Evolutionary conservation across 2,888 invertebrate genomes (phyloP).

Genomic region (Brachyopa scutellaris): DNA sequence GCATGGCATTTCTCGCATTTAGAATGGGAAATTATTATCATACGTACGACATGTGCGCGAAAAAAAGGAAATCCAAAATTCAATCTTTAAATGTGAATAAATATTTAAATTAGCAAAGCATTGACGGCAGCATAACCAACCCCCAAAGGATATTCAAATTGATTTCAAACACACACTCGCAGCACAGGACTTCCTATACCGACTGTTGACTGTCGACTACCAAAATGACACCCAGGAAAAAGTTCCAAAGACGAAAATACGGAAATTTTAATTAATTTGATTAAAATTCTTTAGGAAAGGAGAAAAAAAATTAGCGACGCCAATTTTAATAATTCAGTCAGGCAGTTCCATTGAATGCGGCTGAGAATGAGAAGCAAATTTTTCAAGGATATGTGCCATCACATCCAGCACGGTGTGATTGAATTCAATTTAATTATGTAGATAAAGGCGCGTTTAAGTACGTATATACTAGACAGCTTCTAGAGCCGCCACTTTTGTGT

Average conservation of each 20-base stretch:
- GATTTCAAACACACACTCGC: conserved; percentile 23
- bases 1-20: conserved; percentile 62
- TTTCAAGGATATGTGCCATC: background rate
- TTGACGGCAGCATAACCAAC: conserved; percentile 7
- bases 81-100: conserved; percentile 64
- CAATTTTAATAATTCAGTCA: conserved; percentile 17
- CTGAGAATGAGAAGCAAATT: too few species aligned
- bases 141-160: conserved; percentile 16
- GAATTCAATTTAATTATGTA: conserved; percentile 4
- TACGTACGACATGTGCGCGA: background rate
- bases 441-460: too few species aligned
- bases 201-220: background rate
- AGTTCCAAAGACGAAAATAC: background rate
- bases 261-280: conserved; percentile 54
- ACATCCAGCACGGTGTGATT: background rate
- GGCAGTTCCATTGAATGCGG: background rate
- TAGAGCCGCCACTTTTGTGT: too few species aligned
- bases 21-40: conserved; percentile 53
- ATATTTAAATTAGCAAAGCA: conserved; percentile 65
- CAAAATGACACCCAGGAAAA: background rate
- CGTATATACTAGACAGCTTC: too few species aligned
- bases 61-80: conserved; percentile 33
- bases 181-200: background rate
- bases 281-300: conserved; percentile 5
- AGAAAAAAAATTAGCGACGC: background rate